These are phyloP conservation scores for Liodrosophila aerea DNA, from an alignment of 2,888 invertebrate genomes.

Conservation along the genomic window DNA sequence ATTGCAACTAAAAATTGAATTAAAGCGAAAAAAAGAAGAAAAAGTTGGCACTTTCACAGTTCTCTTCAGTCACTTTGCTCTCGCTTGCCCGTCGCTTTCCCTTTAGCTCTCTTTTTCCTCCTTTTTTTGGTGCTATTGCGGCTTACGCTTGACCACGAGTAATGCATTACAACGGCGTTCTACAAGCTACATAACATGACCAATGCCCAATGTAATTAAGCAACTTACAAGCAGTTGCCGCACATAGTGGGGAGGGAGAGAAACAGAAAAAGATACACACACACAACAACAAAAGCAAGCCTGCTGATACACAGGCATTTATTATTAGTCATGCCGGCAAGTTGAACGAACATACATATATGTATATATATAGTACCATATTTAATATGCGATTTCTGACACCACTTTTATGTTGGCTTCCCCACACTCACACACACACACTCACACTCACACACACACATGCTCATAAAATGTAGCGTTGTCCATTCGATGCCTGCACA, in stretches of 20 bases:
- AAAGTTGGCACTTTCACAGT: no score
- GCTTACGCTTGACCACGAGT: conserved; percentile 58
- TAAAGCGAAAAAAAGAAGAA: conserved; percentile 66
- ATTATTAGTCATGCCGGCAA: conserved; percentile 55
- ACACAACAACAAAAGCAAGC: conserved; percentile 7
- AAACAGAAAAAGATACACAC: conserved; percentile 19
- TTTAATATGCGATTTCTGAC: conserved; percentile 73
- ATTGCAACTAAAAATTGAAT: conserved; percentile 69
- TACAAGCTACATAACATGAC: conserved; percentile 43
- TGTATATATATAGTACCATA: conserved; percentile 53
- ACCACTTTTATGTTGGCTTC: conserved; percentile 55
- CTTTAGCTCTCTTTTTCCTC: conserved; percentile 2
- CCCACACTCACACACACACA: background rate
- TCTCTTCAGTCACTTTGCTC: conserved; percentile 42
- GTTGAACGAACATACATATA: no score
- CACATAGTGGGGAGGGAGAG: conserved; percentile 18
- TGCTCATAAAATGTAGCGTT: conserved; percentile 48
- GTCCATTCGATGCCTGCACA: conserved; percentile 51
- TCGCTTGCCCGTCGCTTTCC: conserved; percentile 5
- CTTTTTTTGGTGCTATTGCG: conserved; percentile 23
- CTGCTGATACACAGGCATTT: conserved; percentile 19
- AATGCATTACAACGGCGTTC: conserved; percentile 67
- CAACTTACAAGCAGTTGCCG: conserved; percentile 61
- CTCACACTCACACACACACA: conserved; percentile 2
- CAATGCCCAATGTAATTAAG: conserved; percentile 69